A percentile compares a stretch with the other conserved stretches of the same genome.
These are phyloP conservation scores for Melangyna quadrimaculata DNA, from an alignment of 2,888 invertebrate species.

Conservation along the genomic window DNA sequence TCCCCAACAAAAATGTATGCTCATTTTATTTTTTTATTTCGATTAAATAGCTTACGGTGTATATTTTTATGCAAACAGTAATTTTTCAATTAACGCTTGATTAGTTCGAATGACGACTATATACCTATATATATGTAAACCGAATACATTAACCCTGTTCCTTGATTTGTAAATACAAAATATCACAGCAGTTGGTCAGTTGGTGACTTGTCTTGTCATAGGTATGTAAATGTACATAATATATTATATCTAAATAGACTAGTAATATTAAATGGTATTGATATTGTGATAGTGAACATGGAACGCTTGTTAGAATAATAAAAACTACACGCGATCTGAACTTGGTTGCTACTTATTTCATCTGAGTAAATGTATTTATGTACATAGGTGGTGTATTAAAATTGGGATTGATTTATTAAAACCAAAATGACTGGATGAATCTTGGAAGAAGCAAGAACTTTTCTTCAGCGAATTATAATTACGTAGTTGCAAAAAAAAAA, in stretches of 20 bases:
- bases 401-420: not conserved
- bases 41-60: not conserved
- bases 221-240: not conserved
- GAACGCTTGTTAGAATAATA: not conserved
- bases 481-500: not conserved
- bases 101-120: not conserved
- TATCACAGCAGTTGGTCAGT: not conserved
- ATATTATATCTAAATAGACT: no score
- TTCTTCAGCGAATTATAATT: no score
- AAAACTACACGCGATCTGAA: not conserved
- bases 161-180: not conserved
- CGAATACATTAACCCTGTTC: not conserved
- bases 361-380: no score
- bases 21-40: not conserved
- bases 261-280: no score
- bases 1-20: not conserved
- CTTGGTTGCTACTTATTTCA: not conserved
- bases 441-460: no score
- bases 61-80: not conserved
- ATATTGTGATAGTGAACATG: no score
- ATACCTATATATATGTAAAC: not conserved
- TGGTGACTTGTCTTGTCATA: not conserved
- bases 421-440: not conserved
- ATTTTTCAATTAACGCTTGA: constrained; percentile 38
- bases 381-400: not conserved